Base-by-base conservation (phyloP, 2,113 vertebrate species). In the Halcyon senegalensis region DNA sequence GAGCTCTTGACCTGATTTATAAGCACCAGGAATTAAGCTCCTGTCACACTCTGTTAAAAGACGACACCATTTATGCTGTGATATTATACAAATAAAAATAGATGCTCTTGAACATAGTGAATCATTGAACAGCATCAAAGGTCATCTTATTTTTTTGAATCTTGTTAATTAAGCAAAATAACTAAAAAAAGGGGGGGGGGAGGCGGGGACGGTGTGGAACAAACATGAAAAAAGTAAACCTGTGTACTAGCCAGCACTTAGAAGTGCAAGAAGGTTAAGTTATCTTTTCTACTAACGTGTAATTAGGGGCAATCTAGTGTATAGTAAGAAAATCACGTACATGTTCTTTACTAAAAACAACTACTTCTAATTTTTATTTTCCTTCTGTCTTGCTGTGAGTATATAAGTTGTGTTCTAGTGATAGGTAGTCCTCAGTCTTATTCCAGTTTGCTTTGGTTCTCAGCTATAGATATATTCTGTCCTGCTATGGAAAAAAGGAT, bases 1-100 rank as follows among this genome's bases (percentile, higher is more conserved):
- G 81, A 93, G 87, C 89, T 95, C 94, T 86, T 89, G 85, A 95
- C 89, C 91, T 96, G 94, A 97, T 95, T 97, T 94, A 96, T 93
- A 89, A 90, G 86, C 88, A 81, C 25, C 56, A 91, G 93, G 94
- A 97, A 96, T 97, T 97, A 96, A 97, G 93, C 83, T 92, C 51
- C 83, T 94, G 85, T 96, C 94, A 93, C 89, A 68, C 89, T 84
- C 55, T 23, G 60, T 92, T 91, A 93, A 91, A 94, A 92, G 89
- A 92, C 5, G 20, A 80, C 82, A 78, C 87, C 66, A 23, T 87
- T 95, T 96, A 87, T 77, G 77, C 74, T 76, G 63, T 70, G 33
- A 87, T 89, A 91, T 84, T 94, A 73, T 44, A 56, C 51, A 90
- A 94, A 97, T 31, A 94, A 82, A 96, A 94, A 90, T 79, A 94